These are phyloP conservation scores for Drosophila mayaguana DNA, from an alignment of 2,888 invertebrate species.

Conservation along the genomic window DNA sequence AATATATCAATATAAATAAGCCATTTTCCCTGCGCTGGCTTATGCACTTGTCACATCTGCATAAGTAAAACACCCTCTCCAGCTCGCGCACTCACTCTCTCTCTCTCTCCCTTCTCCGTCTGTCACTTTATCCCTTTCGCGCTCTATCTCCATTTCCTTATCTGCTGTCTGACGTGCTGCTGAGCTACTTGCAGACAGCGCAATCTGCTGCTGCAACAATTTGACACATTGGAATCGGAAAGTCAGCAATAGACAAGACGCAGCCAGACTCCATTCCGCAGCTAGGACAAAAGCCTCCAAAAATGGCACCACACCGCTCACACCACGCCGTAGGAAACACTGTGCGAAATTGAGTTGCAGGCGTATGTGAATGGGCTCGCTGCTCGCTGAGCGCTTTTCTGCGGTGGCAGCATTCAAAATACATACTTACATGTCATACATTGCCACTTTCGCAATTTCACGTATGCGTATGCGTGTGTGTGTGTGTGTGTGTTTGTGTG, in stretches of 20 bases:
- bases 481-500: slow-evolving; percentile 2
- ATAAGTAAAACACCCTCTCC: slow-evolving; percentile 35
- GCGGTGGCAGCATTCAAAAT: slow-evolving; percentile 44
- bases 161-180: slow-evolving; percentile 22
- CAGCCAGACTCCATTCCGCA: slow-evolving; percentile 29
- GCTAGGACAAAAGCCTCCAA: slow-evolving; percentile 44
- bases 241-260: slow-evolving; percentile 68
- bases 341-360: slow-evolving; percentile 61
- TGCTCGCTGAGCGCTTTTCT: slow-evolving; percentile 2
- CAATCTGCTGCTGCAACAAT: slow-evolving; percentile 73
- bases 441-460: slow-evolving; percentile 47
- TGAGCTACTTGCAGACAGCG: slow-evolving; percentile 57
- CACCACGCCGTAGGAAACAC: slow-evolving; percentile 33
- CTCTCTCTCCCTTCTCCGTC: neutral
- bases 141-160: slow-evolving; percentile 19
- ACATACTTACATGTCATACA: slow-evolving; percentile 39
- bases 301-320: slow-evolving; percentile 15
- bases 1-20: slow-evolving; percentile 76
- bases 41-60: slow-evolving; percentile 78
- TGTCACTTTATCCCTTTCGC: neutral
- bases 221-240: slow-evolving; percentile 72
- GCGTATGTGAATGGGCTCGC: slow-evolving; percentile 38
- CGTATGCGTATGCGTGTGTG: slow-evolving; percentile 7
- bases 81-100: neutral
- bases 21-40: slow-evolving; percentile 60